Base-by-base conservation (phyloP, 2,888 invertebrate species). In the Entomobrya multifasciata region DNA sequence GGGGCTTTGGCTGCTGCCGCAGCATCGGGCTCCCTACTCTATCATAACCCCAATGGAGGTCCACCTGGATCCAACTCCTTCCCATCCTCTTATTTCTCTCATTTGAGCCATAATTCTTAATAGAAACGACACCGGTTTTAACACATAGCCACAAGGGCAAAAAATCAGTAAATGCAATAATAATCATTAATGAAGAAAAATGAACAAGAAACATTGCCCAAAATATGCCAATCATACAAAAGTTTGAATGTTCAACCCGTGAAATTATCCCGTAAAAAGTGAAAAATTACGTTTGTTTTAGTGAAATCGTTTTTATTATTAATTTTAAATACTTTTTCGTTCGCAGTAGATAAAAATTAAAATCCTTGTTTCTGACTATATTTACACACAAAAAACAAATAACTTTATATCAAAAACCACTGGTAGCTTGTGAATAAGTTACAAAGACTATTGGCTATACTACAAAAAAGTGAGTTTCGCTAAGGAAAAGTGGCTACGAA, bases 71-170 rank as follows among this genome's bases (percentile, higher is more conserved):
- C 89, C 17, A 90, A 89, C 79, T 88, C 91, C 25, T 91, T 91
- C 83, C 88, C 91, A 5, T 90, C 91, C 57, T 88, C 89, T 17
- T 91, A 90, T 80, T 91, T 90, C 77, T 90, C 91, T 30, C 91
- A 91, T 79, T 88, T 90, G 17, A 91, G 90, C 85, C 91, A 91
- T 65, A 91, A 90, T 70, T 90, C 91, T 13, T 91, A 91, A 89
- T 86, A 74, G 15, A 15, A 36, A 36, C 36, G 8, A 8, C 4
- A 6, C 36, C 36, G 8, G 8, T 36, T 6, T 36, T 8, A 36
- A 36, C 36, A n/a, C 36, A 36, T 13, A 30, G 17, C 11, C 44
- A 20, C 72, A 5, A 47, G 36, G 27, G n/a, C 70, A 22, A 47
- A 49, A 72, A 49, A 72, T 72, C 27, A 72, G 27, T 44, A 49